A percentile compares a stretch with the other conserved stretches of the same genome.
Conservation (phyloP, 1,140 invertebrate genomes). For the Protaetia brevitarsis region DNA sequence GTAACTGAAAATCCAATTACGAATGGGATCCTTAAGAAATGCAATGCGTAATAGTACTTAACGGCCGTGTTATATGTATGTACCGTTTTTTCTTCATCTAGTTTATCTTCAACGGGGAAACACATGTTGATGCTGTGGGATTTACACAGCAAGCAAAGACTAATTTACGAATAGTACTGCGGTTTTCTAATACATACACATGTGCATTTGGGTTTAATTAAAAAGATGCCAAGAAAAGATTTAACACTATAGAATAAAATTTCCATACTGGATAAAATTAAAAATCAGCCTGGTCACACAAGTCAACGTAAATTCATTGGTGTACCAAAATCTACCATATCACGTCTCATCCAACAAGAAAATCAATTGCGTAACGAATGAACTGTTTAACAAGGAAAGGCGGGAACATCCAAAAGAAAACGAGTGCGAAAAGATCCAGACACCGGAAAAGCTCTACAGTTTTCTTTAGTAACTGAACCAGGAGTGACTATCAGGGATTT, state of each 20-base stretch:
- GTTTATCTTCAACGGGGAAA: not conserved
- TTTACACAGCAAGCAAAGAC: not conserved
- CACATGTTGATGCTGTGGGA: not conserved
- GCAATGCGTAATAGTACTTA: not conserved
- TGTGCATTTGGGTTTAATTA: not conserved
- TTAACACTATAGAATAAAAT: not conserved
- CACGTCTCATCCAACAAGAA: constrained; percentile 19
- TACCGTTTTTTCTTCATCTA: not conserved
- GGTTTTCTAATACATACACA: not conserved
- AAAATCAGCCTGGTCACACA: not conserved
- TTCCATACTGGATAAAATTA: constrained; percentile 14
- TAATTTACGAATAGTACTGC: not conserved
- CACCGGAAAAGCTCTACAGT: constrained; percentile 25
- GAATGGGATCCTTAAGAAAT: not conserved
- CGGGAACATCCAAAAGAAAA: constrained; percentile 24
- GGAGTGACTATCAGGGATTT: not conserved
- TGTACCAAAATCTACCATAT: constrained; percentile 19
- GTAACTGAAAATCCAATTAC: not conserved
- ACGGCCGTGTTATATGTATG: no score
- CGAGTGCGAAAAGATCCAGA: constrained; percentile 26
- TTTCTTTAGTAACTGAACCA: constrained; percentile 23
- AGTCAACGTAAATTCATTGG: not conserved
- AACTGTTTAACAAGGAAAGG: constrained; percentile 10
- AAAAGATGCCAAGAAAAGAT: constrained; percentile 15
- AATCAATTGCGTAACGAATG: constrained; percentile 14